phyloP scores from a whole-genome alignment of 2,797 vertebrate genomes.

The Danio tinwini region DNA sequence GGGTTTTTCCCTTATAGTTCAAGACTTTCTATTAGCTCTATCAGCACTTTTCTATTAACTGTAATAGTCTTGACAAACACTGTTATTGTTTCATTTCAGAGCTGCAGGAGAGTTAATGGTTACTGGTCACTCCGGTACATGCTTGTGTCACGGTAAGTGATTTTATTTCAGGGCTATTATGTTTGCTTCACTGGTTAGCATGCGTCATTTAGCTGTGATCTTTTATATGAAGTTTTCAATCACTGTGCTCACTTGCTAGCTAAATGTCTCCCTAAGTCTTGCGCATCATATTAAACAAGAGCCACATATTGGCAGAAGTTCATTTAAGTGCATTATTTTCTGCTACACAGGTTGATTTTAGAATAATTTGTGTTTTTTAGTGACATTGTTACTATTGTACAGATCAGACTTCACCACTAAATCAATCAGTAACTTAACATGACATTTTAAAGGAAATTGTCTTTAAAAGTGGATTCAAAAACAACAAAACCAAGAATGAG shows the following conservation, averaged over 20 bases:
- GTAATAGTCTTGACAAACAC: conserved; percentile 9
- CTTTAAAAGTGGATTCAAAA: not conserved
- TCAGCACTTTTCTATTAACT: not conserved
- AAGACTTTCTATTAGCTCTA: not conserved
- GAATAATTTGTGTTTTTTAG: not conserved
- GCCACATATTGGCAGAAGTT: conserved; percentile 2
- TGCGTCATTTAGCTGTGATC: not conserved
- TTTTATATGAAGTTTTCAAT: conserved; percentile 13
- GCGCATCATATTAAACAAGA: conserved; percentile 1
- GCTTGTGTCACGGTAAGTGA: not conserved
- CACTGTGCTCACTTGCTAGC: not conserved
- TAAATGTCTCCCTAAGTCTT: conserved; percentile 32
- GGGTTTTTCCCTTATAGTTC: not conserved
- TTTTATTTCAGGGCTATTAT: conserved; percentile 5
- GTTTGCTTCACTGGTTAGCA: not conserved
- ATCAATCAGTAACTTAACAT: not conserved
- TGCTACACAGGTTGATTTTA: not conserved
- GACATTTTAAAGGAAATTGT: not conserved
- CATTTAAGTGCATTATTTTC: not conserved
- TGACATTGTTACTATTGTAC: not conserved
- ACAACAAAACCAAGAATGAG: not conserved
- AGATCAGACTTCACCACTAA: not conserved
- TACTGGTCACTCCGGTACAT: not conserved
- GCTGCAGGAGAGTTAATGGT: not conserved
- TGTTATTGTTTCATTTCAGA: conserved; percentile 1